Conservation (phyloP, 2,888 invertebrate species). For the Ectemnius cavifrons region DNA sequence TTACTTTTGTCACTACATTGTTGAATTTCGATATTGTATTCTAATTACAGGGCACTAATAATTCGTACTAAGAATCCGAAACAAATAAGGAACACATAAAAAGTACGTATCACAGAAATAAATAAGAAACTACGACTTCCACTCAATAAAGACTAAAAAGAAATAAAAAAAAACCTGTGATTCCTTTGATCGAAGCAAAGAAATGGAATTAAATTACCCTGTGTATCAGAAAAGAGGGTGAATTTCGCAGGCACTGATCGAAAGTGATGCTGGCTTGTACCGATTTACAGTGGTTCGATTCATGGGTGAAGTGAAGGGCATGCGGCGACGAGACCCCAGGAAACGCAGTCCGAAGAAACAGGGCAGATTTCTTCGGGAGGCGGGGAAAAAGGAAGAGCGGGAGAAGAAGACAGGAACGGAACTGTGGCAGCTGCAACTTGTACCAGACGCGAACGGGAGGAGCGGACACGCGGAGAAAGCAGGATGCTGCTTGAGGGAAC, state of each 20-base stretch:
- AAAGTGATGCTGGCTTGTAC: conserved; percentile 54
- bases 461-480: conserved; percentile 16
- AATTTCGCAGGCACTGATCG: conserved; percentile 51
- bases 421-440: conserved; percentile 50
- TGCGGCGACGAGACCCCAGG: conserved; percentile 19
- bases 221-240: too few relatives aligned
- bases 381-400: conserved; percentile 50
- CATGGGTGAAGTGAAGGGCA: conserved; percentile 48
- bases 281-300: conserved; percentile 67
- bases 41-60: too few relatives aligned
- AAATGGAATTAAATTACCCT: too few relatives aligned
- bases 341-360: conserved; percentile 22
- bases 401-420: conserved; percentile 32
- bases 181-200: too few relatives aligned
- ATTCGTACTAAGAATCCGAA: too few relatives aligned
- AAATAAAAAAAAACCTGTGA: too few relatives aligned
- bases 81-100: too few relatives aligned
- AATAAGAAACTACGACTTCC: too few relatives aligned
- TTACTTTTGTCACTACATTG: too few relatives aligned
- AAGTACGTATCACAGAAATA: too few relatives aligned
- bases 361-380: conserved; percentile 33
- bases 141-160: too few relatives aligned
- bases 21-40: too few relatives aligned
- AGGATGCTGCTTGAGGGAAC: conserved; percentile 21
- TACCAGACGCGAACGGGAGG: conserved; percentile 8